Evolutionary conservation across 2,888 invertebrate species (phyloP).

Genomic region (Chrysina gloriosa): DNA sequence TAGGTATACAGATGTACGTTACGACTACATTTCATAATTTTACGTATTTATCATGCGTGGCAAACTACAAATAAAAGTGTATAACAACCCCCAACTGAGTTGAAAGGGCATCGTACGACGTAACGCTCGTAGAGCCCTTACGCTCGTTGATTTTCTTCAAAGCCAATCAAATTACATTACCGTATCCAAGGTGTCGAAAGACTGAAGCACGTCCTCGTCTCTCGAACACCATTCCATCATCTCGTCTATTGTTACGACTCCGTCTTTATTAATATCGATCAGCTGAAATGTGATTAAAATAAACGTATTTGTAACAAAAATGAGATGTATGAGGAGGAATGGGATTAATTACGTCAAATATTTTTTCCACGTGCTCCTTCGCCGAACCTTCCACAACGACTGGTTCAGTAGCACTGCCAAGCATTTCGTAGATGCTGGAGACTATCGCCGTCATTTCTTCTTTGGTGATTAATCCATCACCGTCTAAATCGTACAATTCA

Average conservation of each 20-base stretch:
- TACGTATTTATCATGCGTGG: no score
- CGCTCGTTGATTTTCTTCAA: no score
- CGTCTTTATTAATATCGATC: constrained; percentile 84
- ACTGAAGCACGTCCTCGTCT: constrained; percentile 76
- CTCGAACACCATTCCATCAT: constrained; percentile 82
- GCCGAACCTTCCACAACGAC: constrained; percentile 78
- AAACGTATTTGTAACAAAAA: not conserved
- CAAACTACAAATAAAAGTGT: no score
- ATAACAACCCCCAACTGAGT: no score
- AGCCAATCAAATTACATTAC: constrained; percentile 76
- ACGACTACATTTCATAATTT: no score
- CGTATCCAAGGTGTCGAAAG: constrained; percentile 79
- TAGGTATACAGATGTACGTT: no score
- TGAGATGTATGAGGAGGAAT: not conserved
- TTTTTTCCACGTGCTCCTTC: constrained; percentile 85
- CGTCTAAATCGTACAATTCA: constrained; percentile 87
- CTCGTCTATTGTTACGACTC: constrained; percentile 84
- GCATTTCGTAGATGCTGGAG: constrained; percentile 86
- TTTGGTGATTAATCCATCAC: constrained; percentile 86
- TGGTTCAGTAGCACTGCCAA: constrained; percentile 83
- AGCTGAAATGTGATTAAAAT: constrained; percentile 68
- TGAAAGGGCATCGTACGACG: not conserved
- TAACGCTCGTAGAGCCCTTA: not conserved
- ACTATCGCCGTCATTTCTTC: constrained; percentile 88
- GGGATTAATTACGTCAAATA: constrained; percentile 79